Evolutionary conservation across 53 echinoderm and acorn worm species (phyloP), one percentile per base, ranked within the genome.

Genomic region (Paracentrotus lividus): DNA sequence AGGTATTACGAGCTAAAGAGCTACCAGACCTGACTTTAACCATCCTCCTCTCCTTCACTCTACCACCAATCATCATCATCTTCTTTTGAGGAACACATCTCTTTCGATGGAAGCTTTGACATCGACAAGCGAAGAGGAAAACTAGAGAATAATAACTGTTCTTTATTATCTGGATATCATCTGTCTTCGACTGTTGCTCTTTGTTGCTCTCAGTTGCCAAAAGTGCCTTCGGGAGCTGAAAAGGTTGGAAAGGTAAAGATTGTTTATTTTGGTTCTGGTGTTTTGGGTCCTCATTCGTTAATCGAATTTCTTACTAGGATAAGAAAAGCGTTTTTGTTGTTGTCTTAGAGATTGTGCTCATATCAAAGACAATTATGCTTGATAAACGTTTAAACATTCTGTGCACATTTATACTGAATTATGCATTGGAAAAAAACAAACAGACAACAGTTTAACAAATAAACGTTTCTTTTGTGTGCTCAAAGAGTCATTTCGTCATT

Each of bases 161-260:
- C 5, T n/a, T n/a, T 72, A 72, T 72, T 38, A 67, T 36, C 72
- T 72, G 72, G 40, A 72, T 72, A 72, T 72, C 72, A 40, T 40
- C 72, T 38, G 38, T 72, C 36, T 72, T 72, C 32, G 16, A 72
- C 21, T 10, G 32, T 4, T 72, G 36, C 6, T 72, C 38, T 18
- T 72, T 36, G 72, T 36, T 40, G 13, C 38, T 18, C 36, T 36
- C 32, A 32, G 67, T 32, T 72, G 12, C 72, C 72, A 6, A 72
- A 40, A 72, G 72, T 72, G 72, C 72, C 72, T 72, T 72, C 36
- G 40, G 38, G 21, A 72, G 72, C 72, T 40, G 72, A 72, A 40
- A n/a, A 72, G 18, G 72, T 15, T 18, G 36, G 4, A 72, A 40
- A 72, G 72, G 72, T 72, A 72, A n/a, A 40, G 72, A 72, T 1